A percentile compares a stretch with the other conserved stretches of the same genome.
Evolutionary conservation across 2,888 invertebrate genomes (phyloP).

Genomic region (Ametastegia equiseti): DNA sequence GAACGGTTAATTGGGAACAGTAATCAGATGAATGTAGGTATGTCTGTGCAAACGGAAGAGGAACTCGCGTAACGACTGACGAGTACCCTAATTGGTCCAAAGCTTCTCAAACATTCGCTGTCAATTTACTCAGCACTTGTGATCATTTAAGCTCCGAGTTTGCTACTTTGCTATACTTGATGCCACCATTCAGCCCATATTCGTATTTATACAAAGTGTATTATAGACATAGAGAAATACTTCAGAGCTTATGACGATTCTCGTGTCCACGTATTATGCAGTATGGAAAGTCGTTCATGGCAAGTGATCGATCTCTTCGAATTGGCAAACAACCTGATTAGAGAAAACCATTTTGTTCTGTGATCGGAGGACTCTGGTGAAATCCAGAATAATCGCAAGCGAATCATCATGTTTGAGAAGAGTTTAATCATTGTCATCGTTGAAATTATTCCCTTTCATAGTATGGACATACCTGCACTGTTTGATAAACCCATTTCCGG

Average conservation of each 20-base stretch:
- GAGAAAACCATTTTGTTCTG: too few relatives aligned
- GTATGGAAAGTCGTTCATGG: not conserved
- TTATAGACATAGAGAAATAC: constrained; percentile 25
- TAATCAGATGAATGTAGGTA: not conserved
- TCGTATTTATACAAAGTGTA: not conserved
- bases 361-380: too few relatives aligned
- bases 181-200: not conserved
- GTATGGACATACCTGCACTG: too few relatives aligned
- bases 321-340: not conserved
- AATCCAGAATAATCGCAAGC: too few relatives aligned
- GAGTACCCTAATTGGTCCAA: not conserved
- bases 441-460: too few relatives aligned
- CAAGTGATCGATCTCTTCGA: not conserved
- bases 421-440: too few relatives aligned
- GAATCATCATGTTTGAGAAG: too few relatives aligned
- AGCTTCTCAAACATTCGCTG: constrained; percentile 14
- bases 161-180: not conserved
- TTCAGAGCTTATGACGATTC: not conserved
- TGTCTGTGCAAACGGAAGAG: not conserved
- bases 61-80: not conserved
- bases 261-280: not conserved
- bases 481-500: too few relatives aligned
- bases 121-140: constrained; percentile 9
- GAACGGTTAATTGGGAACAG: not conserved
- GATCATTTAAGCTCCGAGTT: constrained; percentile 3